Base-by-base conservation (phyloP, 2,888 invertebrate species). In the Bombyx huttoni region DNA sequence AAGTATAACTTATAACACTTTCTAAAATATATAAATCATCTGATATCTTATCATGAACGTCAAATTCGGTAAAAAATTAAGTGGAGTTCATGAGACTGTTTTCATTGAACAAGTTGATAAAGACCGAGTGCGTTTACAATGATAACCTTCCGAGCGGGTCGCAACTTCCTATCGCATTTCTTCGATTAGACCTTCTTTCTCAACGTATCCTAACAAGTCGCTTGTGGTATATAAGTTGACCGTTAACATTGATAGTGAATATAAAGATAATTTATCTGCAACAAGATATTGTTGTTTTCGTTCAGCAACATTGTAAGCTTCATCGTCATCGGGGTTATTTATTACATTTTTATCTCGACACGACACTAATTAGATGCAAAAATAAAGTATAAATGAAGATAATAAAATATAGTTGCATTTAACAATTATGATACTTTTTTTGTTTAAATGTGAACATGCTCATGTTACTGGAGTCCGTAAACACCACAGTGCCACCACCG, bases 81-180 rank as follows among this genome's bases (percentile, higher is more conserved):
- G 40, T 40, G 12, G 12, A 40, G 12, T 24, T 24, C 24, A 24
- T 40, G 12, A 12, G 12, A 12, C 12, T 40, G 12, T 8, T 40
- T 40, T 40, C 40, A 40, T 40, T 40, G 40, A 40, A 40, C 40
- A 40, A 10, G 3, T 40, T 40, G 40, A 40, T 40, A 40, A 40
- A 12, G 40, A 40, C 0, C 40, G 8, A 12, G 12, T 12, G 40
- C 40, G 34, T 46, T 51, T 47, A 47, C 50, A 51, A 46, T 51
- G 50, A 51, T 51, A 51, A 51, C 50, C 47, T 47, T 13, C 6
- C 33, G 7, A 40, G 10, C 34, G 13, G 50, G 50, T 51, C 50
- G 46, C 34, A 34, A 51, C 47, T 51, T 51, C 50, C 50, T 51
- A 51, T 33, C 50, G 47, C 50, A 51, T 51, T 51, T 51, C 34